Conservation (phyloP, 2,888 invertebrate species). For the Eulithis prunata region DNA sequence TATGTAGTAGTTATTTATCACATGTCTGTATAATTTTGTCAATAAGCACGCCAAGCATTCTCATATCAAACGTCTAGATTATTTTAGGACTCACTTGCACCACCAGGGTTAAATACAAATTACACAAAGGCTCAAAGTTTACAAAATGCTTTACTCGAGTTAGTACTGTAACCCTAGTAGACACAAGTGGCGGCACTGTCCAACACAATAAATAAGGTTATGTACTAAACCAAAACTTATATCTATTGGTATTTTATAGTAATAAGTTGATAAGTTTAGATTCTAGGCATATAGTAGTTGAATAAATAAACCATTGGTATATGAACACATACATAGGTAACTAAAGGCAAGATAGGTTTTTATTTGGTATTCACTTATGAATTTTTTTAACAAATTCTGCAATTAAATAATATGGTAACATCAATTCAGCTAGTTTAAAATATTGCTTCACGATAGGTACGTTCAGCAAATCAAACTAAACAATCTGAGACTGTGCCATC, state of each 20-base stretch:
- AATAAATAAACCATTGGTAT: background rate
- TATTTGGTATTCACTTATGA: background rate
- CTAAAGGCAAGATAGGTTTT: background rate
- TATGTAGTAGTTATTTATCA: slow-evolving; percentile 71
- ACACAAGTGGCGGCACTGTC: slow-evolving; percentile 1
- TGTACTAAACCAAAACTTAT: slow-evolving; percentile 4
- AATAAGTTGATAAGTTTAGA: background rate
- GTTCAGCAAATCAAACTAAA: slow-evolving; percentile 22
- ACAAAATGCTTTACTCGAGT: background rate
- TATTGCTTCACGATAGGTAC: slow-evolving; percentile 6
- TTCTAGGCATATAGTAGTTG: background rate
- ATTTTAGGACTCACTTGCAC: slow-evolving; percentile 10
- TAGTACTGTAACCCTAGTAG: background rate
- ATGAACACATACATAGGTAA: background rate
- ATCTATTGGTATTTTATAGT: background rate
- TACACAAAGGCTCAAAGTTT: background rate
- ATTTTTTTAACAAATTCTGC: too few species aligned
- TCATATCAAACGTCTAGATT: slow-evolving; percentile 21
- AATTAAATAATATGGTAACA: background rate
- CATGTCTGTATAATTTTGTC: slow-evolving; percentile 76
- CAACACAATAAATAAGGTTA: slow-evolving; percentile 3
- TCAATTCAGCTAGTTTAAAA: slow-evolving; percentile 16
- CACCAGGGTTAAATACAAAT: background rate
- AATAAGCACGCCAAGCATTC: slow-evolving; percentile 73
- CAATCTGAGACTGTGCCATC: slow-evolving; percentile 2